phyloP scores from a whole-genome alignment of 2,797 vertebrate species.

The Smutsia gigantea region DNA sequence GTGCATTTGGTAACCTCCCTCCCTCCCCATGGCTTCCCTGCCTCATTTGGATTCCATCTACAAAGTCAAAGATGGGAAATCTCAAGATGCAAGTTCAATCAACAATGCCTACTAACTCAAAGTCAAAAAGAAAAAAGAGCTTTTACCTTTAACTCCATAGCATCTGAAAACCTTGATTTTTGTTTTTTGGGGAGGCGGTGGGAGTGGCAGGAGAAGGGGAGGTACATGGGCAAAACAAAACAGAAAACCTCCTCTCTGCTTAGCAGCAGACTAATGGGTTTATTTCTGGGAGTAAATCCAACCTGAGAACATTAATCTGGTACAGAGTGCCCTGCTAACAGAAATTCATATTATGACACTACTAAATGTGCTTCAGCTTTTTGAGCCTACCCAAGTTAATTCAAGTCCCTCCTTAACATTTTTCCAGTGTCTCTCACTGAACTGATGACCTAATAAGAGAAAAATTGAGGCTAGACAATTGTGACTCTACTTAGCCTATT shows the following conservation, averaged over 20 bases:
- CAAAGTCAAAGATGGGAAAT: neutral
- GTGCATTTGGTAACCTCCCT: neutral
- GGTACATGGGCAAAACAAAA: neutral
- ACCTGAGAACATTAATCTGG: slow-evolving; percentile 75
- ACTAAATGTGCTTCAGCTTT: slow-evolving; percentile 74
- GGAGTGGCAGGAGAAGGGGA: neutral
- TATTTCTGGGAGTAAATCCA: slow-evolving; percentile 82
- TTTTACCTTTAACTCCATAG: slow-evolving; percentile 36
- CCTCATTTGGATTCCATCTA: neutral
- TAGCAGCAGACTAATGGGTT: slow-evolving; percentile 71
- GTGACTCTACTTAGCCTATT: neutral
- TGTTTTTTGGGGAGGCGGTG: neutral
- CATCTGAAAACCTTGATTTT: neutral
- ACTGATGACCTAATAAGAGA: neutral
- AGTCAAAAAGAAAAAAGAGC: neutral
- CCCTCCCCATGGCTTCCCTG: too few relatives aligned
- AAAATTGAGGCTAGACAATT: neutral
- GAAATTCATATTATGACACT: slow-evolving; percentile 80
- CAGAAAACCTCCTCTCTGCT: slow-evolving; percentile 30
- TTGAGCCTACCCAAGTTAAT: slow-evolving; percentile 47
- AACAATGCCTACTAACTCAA: slow-evolving; percentile 18
- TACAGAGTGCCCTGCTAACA: slow-evolving; percentile 77
- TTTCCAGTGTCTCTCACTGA: neutral
- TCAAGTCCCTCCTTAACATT: neutral
- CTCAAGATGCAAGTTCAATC: slow-evolving; percentile 12